Evolutionary conservation across 2,113 vertebrate genomes (phyloP).

Genomic region (Narcine bancroftii): DNA sequence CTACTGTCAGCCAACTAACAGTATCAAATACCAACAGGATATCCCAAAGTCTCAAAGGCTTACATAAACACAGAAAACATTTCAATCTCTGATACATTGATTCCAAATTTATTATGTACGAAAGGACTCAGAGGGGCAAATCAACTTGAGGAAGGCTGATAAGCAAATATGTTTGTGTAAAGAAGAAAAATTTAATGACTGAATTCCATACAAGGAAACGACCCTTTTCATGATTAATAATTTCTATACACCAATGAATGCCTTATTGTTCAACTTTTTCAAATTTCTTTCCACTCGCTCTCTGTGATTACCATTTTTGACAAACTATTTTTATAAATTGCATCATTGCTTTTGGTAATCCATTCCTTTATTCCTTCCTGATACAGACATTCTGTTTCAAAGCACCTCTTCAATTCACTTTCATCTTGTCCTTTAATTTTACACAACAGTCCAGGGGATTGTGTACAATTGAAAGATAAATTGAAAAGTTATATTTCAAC

Average conservation of each 20-base stretch:
- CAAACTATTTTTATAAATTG: slow-evolving; percentile 9
- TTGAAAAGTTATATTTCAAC: no score
- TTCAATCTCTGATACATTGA: slow-evolving; percentile 15
- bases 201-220: not conserved
- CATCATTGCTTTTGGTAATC: not conserved
- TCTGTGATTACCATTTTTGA: not conserved
- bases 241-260: not conserved
- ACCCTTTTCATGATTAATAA: not conserved
- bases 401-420: not conserved
- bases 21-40: not conserved
- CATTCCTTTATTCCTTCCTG: not conserved
- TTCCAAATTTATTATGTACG: not conserved
- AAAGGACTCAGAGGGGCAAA: no score
- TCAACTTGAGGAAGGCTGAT: not conserved
- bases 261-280: not conserved
- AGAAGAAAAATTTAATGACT: not conserved
- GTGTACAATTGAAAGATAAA: no score
- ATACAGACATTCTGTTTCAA: not conserved
- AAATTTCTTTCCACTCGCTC: not conserved
- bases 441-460: not conserved
- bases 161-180: slow-evolving; percentile 14
- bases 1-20: not conserved
- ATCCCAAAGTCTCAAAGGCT: slow-evolving; percentile 17
- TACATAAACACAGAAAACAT: slow-evolving; percentile 2
- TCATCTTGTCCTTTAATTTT: not conserved